Base-by-base conservation (phyloP, 1,140 invertebrate genomes). In the Drosophila asahinai region DNA sequence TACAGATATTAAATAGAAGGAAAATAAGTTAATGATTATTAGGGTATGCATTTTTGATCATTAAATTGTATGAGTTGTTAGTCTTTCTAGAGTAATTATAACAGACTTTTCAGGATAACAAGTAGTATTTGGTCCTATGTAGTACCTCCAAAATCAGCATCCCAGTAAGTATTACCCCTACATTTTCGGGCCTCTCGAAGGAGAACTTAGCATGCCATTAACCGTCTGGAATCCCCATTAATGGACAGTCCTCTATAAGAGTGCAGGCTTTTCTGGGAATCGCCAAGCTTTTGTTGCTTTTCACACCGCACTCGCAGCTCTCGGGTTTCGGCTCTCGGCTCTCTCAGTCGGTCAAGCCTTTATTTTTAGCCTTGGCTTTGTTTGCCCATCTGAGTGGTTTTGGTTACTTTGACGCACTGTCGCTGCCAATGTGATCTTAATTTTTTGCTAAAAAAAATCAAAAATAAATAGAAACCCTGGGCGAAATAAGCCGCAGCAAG, bases 361-460 rank as follows among this genome's bases (percentile, higher is more conserved):
- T 67, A 36, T 72, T 63, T 43, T 25, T 22, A 55, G 65, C 51
- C 61, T 60, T 68, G 49, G 65, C 48, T 62, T 80, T 80, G 62
- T 87, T 87, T 87, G 63, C 70, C 77, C 80, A 81, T 68, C 75
- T 87, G 77, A 87, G 84, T 87, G 84, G 77, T 89, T 84, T 72
- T 66, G 77, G 74, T 81, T 78, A 81, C 81, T 81, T 81, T 75
- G 68, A 78, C 72, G 77, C 64, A 65, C 52, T 86, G 63, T 67
- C 75, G 48, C 5, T 30, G 62, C 36, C 79, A 64, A 78, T 83
- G 58, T 78, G 75, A 75, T 89, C 80, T 83, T 64, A 74, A 89
- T 89, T 81, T 72, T 60, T 55, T 70, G 81, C 68, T 49, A 75
- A 63, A 74, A 78, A 59, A 57, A 40, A n/a, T n/a, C 47, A 75